Conservation (phyloP, 1,140 invertebrate species). For the Pantala flavescens region DNA sequence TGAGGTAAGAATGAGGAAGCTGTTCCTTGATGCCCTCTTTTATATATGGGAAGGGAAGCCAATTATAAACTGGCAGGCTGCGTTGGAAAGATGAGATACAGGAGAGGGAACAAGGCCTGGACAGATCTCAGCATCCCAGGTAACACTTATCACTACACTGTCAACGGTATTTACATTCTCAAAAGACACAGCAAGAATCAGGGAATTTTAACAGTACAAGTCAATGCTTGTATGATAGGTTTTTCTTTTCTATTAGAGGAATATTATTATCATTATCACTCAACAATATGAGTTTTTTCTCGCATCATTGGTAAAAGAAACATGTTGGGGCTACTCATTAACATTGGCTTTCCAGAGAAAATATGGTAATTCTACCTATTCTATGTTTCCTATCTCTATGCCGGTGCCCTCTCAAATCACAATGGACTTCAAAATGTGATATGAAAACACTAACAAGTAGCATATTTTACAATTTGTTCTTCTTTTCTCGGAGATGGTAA, state of each 20-base stretch:
- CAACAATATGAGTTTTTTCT: constrained; percentile 3
- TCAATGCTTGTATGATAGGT: not conserved
- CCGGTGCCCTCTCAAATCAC: constrained; percentile 21
- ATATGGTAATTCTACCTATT: constrained; percentile 4
- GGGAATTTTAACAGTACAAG: constrained; percentile 7
- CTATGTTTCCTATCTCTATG: constrained; percentile 8
- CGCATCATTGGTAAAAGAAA: constrained; percentile 8
- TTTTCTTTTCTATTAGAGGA: constrained; percentile 8
- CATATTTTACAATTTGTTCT: constrained; percentile 16
- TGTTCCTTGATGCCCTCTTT: not conserved
- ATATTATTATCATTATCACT: constrained; percentile 8
- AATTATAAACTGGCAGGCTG: not conserved
- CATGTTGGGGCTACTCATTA: constrained; percentile 11
- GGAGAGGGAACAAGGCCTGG: not conserved
- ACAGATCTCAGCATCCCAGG: constrained; percentile 1
- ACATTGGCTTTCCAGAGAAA: not conserved
- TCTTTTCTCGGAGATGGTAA: constrained; percentile 11
- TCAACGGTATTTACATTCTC: constrained; percentile 1
- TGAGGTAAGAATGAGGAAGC: constrained; percentile 7
- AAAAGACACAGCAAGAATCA: constrained; percentile 12
- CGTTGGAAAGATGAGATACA: not conserved
- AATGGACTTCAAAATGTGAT: constrained; percentile 20
- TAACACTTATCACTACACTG: constrained; percentile 6
- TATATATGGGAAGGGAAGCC: not conserved
- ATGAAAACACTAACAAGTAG: constrained; percentile 18